Evolutionary conservation across 2,113 vertebrate species (phyloP).

Genomic region (Myrmecophaga tridactyla): DNA sequence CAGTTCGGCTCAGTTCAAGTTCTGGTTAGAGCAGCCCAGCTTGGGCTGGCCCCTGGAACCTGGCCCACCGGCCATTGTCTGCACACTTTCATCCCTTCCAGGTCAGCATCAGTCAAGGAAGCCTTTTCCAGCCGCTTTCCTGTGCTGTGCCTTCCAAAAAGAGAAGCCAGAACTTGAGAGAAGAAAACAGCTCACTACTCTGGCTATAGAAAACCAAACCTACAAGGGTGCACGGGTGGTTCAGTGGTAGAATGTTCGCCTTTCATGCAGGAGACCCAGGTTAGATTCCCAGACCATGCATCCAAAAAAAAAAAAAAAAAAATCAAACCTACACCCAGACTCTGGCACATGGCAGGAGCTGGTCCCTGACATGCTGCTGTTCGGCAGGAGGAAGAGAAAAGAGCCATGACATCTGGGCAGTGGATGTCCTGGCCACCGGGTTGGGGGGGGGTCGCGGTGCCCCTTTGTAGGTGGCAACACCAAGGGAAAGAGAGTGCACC

Average conservation of each 20-base stretch:
- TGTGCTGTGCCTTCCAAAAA: constrained; percentile 10
- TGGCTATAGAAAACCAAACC: not conserved
- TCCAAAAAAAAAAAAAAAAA: too few relatives aligned
- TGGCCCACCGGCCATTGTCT: not conserved
- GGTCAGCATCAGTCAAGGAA: not conserved
- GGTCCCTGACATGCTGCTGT: not conserved
- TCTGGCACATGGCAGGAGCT: not conserved
- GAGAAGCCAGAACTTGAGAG: not conserved
- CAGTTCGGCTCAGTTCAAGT: constrained; percentile 67
- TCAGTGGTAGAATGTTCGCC: too few relatives aligned
- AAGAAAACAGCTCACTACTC: constrained; percentile 11
- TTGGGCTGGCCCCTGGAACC: not conserved
- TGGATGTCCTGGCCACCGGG: not conserved
- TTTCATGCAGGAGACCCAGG: too few relatives aligned
- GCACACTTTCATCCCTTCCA: not conserved
- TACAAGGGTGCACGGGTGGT: too few relatives aligned
- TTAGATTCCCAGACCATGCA: too few relatives aligned
- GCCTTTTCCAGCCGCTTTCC: not conserved
- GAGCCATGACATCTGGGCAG: not conserved
- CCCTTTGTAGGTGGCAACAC: not conserved
- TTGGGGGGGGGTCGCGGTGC: not conserved
- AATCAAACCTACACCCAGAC: not conserved
- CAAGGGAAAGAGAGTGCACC: not conserved
- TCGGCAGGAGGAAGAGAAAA: not conserved
- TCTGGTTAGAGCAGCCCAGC: constrained; percentile 55